Evolutionary conservation across 2,888 invertebrate genomes (phyloP), one percentile per base, ranked within the genome.

Genomic region (Amphipoea oculea): DNA sequence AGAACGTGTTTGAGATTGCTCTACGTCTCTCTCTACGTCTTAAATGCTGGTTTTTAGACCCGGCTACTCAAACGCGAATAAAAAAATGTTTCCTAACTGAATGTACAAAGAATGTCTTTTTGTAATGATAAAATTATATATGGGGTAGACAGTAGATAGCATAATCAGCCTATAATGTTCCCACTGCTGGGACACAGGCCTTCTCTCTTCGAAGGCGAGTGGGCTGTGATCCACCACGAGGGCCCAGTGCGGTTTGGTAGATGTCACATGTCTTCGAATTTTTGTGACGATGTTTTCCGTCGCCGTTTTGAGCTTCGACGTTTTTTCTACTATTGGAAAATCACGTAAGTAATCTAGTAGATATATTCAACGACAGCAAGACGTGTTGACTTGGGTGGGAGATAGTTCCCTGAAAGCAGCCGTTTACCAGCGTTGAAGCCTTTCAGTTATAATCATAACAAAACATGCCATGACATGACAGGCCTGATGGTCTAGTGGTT

Each of bases 361-460:
- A 4, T 54, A 23, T 54, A 54, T n/a, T 60, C 63, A 36, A 63
- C 4, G 40, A 36, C 36, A 20, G 9, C 20, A 63, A 63, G 29
- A 20, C 20, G 36, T 17, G 36, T 36, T 36, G 9, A 40, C 40
- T 2, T 23, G 23, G 2, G 40, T 23, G 40, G 5, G 11, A 23
- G 11, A 17, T 4, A 40, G 20, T 40, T 4, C 4, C 14, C 51
- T 54, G 4, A 60, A 66, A 82, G 4, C 48, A 68, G 0, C 0
- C 11, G 5, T 40, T 66, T 14, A 42, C 12, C n/a, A 36, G 4
- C n/a, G 20, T 54, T 2, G 14, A 65, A 73, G 51, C 40, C n/a
- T 48, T 65, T 40, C 48, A 51, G 45, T 40, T 40, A 73, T 45
- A 76, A 63, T 76, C 45, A 77, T 67, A 86, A 81, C 70, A 87